phyloP scores from a whole-genome alignment of 2,113 vertebrate species.

The Vulpes vulpes region DNA sequence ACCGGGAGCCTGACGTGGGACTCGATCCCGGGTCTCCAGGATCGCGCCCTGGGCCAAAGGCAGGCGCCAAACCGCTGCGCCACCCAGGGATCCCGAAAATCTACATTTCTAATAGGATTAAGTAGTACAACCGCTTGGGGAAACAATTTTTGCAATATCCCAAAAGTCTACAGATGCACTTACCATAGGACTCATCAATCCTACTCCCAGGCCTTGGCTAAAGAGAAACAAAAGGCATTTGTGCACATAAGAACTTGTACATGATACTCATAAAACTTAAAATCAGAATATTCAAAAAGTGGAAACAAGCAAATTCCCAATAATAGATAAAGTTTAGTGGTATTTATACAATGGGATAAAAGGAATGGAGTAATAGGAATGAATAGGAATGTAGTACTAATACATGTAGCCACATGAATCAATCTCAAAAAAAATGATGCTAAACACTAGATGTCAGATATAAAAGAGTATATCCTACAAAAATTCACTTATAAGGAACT shows the following conservation, averaged over 20 bases:
- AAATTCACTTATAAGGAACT: not conserved
- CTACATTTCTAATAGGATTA: not conserved
- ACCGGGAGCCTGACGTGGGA: no score
- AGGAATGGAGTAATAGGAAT: not conserved
- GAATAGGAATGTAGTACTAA: not conserved
- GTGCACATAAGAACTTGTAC: not conserved
- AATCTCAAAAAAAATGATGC: not conserved
- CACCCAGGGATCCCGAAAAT: no score
- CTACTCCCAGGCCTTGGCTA: not conserved
- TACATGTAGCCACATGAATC: not conserved
- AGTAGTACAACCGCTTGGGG: not conserved
- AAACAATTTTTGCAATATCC: constrained; percentile 3
- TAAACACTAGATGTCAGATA: not conserved
- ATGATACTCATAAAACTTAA: not conserved
- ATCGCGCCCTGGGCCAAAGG: no score
- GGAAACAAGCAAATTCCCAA: not conserved
- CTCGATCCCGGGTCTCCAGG: no score
- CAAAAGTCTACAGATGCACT: not conserved
- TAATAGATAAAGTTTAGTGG: not conserved
- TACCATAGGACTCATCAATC: not conserved
- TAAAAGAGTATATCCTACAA: not conserved
- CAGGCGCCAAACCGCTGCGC: no score
- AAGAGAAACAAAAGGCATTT: not conserved
- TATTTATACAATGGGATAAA: not conserved
- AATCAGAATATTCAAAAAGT: constrained; percentile 10